Percentiles rank a stretch among this genome's conserved stretches.
phyloP scores from a whole-genome alignment of 2,113 vertebrate species.

The Orcinus orca region DNA sequence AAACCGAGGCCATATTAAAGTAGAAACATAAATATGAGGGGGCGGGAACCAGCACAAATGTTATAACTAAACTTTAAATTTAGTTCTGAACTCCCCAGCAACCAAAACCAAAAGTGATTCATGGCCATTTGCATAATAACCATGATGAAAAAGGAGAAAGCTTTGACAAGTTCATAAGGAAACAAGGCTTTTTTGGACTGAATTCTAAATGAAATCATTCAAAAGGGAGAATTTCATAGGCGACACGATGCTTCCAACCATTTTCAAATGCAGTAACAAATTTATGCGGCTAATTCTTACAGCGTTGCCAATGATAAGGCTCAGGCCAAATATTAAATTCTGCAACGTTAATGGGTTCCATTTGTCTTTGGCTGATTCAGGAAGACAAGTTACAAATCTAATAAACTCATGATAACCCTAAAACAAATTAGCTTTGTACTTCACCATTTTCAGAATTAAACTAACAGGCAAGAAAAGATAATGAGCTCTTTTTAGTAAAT shows the following conservation, averaged over 20 bases:
- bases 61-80: constrained; percentile 2
- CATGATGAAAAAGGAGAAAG: background rate
- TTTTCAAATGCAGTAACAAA: constrained; percentile 39
- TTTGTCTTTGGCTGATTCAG: constrained; percentile 51
- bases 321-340: constrained; percentile 46
- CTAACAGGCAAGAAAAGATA: constrained; percentile 26
- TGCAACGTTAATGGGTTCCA: constrained; percentile 48
- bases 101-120: background rate
- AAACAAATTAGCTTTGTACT: constrained; percentile 57
- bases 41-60: background rate
- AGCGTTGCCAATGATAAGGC: constrained; percentile 21
- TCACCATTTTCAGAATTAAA: constrained; percentile 57
- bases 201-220: constrained; percentile 36
- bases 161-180: background rate
- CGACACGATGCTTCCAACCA: background rate
- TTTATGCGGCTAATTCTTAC: constrained; percentile 20
- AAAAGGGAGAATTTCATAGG: constrained; percentile 22
- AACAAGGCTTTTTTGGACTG: background rate
- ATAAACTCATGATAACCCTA: constrained; percentile 46
- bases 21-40: background rate
- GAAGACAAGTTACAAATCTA: constrained; percentile 61
- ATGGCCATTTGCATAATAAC: background rate
- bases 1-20: background rate
- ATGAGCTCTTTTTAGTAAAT: background rate
- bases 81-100: background rate